phyloP scores from a whole-genome alignment of 2,113 vertebrate genomes.

The Micronycteris hirsuta region DNA sequence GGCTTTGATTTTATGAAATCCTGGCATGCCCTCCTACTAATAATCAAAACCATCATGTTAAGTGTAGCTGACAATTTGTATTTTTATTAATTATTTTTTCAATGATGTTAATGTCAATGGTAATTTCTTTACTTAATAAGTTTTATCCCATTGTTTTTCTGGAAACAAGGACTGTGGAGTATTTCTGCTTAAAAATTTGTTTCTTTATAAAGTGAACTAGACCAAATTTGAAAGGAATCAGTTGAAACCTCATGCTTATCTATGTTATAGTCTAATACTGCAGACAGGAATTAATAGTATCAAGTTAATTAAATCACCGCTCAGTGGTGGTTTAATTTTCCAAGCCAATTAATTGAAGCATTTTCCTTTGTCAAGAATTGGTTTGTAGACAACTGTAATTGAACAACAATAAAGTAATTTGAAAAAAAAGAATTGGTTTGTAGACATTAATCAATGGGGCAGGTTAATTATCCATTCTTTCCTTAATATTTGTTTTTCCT shows the following conservation, averaged over 20 bases:
- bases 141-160: background rate
- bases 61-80: background rate
- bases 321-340: background rate
- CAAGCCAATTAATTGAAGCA: background rate
- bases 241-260: background rate
- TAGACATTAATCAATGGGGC: background rate
- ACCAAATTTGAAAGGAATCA: background rate
- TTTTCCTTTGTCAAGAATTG: slow-evolving; percentile 15
- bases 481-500: background rate
- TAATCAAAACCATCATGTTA: background rate
- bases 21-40: background rate
- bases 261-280: background rate
- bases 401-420: too few relatives aligned
- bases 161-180: background rate
- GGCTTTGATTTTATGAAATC: background rate
- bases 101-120: background rate
- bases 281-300: background rate
- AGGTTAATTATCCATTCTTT: background rate
- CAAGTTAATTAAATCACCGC: background rate
- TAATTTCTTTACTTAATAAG: background rate
- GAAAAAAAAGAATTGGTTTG: too few relatives aligned
- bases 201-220: background rate
- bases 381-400: too few relatives aligned
- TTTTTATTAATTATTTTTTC: background rate
- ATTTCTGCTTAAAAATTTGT: background rate